phyloP scores from a whole-genome alignment of 2,113 vertebrate genomes.

The Saccopteryx leptura region DNA sequence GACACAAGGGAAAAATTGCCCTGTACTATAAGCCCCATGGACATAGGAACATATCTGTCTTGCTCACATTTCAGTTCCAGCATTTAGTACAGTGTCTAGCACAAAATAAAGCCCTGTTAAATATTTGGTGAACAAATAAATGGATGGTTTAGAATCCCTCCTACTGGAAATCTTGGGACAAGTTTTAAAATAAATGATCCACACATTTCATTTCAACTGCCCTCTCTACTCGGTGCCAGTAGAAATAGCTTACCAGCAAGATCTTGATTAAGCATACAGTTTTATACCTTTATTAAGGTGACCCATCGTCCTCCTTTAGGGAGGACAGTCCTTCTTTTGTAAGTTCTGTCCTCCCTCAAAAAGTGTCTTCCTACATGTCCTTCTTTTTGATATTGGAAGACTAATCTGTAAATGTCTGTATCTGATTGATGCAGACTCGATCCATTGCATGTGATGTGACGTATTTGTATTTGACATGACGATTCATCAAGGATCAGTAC shows the following conservation, averaged over 20 bases:
- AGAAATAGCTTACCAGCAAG: constrained; percentile 17
- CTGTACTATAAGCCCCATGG: not conserved
- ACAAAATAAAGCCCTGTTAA: not conserved
- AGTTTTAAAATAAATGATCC: not conserved
- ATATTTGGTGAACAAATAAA: not conserved
- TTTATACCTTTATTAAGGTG: not conserved
- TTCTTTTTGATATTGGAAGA: too few relatives aligned
- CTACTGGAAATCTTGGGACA: not conserved
- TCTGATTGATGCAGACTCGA: too few relatives aligned
- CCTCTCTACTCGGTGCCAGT: not conserved
- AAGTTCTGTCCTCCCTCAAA: too few relatives aligned
- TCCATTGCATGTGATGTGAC: too few relatives aligned
- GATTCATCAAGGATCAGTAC: too few relatives aligned
- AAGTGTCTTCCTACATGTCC: too few relatives aligned
- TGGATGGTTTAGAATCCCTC: not conserved
- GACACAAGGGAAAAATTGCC: not conserved
- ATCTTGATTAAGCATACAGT: not conserved
- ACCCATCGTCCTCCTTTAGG: too few relatives aligned
- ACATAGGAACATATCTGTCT: not conserved
- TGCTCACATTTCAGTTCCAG: not conserved
- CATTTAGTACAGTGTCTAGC: not conserved
- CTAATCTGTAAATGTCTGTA: too few relatives aligned
- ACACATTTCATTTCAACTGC: constrained; percentile 48
- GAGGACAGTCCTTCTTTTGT: too few relatives aligned
- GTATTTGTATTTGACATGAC: too few relatives aligned